Evolutionary conservation across 2,113 vertebrate species (phyloP).

Genomic region (Tragulus kanchil): DNA sequence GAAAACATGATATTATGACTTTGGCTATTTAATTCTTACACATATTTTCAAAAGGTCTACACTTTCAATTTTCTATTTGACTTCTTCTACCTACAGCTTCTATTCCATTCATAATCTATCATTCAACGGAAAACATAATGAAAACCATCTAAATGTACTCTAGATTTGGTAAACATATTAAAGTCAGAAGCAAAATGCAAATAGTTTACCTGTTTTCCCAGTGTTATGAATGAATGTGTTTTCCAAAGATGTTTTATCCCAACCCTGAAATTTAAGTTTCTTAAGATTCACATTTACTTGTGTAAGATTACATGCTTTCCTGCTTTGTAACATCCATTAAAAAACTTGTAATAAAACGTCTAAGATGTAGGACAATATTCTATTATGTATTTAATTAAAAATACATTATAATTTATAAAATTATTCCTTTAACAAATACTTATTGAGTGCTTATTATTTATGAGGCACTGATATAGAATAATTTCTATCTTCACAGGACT

Average conservation of each 20-base stretch:
- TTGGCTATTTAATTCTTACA: conserved; percentile 10
- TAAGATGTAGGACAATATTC: background rate
- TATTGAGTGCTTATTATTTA: background rate
- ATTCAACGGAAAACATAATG: conserved; percentile 67
- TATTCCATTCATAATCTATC: background rate
- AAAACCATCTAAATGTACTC: background rate
- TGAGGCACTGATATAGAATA: background rate
- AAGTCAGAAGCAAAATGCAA: conserved; percentile 46
- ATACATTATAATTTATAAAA: background rate
- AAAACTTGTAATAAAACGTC: background rate
- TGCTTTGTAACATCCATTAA: background rate
- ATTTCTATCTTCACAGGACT: background rate
- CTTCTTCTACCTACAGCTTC: background rate
- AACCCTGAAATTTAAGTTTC: conserved; percentile 94
- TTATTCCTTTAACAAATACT: background rate
- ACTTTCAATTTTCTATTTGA: conserved; percentile 63
- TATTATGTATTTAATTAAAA: conserved; percentile 35
- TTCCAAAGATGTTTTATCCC: conserved; percentile 90
- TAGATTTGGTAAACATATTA: conserved; percentile 13
- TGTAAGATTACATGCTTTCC: background rate
- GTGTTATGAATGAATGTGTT: conserved; percentile 94
- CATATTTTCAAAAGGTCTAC: conserved; percentile 55
- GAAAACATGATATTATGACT: conserved; percentile 40
- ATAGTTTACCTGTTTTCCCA: conserved; percentile 95
- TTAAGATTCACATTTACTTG: too few relatives aligned